A percentile compares a stretch with the other conserved stretches of the same genome.
phyloP scores from a whole-genome alignment of 2,888 invertebrate genomes.

The Acrobasis suavella region DNA sequence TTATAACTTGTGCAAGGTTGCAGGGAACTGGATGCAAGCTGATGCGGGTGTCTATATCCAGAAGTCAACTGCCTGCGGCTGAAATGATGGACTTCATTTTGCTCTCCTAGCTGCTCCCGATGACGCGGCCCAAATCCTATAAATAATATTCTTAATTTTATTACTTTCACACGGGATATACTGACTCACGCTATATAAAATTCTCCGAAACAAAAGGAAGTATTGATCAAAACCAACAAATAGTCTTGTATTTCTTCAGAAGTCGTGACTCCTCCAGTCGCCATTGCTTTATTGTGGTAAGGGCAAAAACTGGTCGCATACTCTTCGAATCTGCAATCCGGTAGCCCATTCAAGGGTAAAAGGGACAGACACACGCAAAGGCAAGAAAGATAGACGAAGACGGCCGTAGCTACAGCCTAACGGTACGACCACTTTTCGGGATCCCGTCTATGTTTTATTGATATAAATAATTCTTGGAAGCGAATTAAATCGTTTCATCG shows the following conservation, averaged over 20 bases:
- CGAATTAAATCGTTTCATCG: constrained; percentile 36
- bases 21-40: no score
- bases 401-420: constrained; percentile 54
- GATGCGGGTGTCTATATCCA: no score
- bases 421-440: constrained; percentile 60
- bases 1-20: no score
- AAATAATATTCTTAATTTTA: not conserved
- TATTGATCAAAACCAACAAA: constrained; percentile 16
- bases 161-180: not conserved
- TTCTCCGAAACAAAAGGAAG: constrained; percentile 17
- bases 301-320: constrained; percentile 72
- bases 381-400: constrained; percentile 44
- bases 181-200: constrained; percentile 12
- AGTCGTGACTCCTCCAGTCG: constrained; percentile 33
- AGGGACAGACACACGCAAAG: constrained; percentile 45
- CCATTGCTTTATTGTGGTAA: constrained; percentile 33
- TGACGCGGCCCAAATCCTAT: not conserved
- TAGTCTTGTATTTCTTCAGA: constrained; percentile 17
- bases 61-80: no score
- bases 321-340: constrained; percentile 58
- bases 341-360: constrained; percentile 72
- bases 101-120: not conserved
- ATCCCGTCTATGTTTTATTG: constrained; percentile 48
- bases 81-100: no score
- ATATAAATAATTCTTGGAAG: constrained; percentile 59